Conservation (phyloP, 2,888 invertebrate genomes). For the Cinara cedri region DNA sequence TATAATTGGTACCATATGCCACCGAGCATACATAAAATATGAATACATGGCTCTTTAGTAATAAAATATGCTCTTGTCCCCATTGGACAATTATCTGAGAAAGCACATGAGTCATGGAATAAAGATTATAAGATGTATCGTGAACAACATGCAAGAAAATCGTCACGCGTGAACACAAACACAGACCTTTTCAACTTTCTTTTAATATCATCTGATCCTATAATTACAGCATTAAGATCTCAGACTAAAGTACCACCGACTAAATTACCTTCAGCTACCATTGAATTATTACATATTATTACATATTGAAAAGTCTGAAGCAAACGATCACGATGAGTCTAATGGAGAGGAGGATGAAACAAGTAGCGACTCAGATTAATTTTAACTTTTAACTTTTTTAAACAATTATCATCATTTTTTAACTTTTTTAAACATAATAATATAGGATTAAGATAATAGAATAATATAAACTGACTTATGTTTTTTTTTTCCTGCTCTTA, state of each 20-base stretch:
- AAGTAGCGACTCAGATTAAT: constrained; percentile 13
- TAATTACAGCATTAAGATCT: constrained; percentile 18
- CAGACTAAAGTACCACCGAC: constrained; percentile 16
- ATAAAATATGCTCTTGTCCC: constrained; percentile 58
- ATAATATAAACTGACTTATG: no score
- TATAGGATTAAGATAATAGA: no score
- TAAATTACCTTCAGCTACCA: constrained; percentile 23
- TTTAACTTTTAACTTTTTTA: no score
- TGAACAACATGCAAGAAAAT: constrained; percentile 53
- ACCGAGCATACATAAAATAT: constrained; percentile 59
- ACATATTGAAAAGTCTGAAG: constrained; percentile 10
- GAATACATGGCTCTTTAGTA: constrained; percentile 57
- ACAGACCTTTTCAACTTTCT: no score
- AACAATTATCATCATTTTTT: no score
- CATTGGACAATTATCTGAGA: constrained; percentile 59
- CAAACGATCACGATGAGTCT: neutral
- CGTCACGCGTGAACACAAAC: constrained; percentile 34
- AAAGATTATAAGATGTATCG: constrained; percentile 52
- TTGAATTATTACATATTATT: constrained; percentile 16
- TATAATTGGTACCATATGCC: constrained; percentile 60
- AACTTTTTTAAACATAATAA: neutral
- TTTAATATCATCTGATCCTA: no score
- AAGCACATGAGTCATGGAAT: constrained; percentile 59
- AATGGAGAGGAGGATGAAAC: constrained; percentile 24
- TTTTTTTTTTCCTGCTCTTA: neutral